phyloP scores from a whole-genome alignment of 2,888 invertebrate species.

The Ennomos quercinarius region DNA sequence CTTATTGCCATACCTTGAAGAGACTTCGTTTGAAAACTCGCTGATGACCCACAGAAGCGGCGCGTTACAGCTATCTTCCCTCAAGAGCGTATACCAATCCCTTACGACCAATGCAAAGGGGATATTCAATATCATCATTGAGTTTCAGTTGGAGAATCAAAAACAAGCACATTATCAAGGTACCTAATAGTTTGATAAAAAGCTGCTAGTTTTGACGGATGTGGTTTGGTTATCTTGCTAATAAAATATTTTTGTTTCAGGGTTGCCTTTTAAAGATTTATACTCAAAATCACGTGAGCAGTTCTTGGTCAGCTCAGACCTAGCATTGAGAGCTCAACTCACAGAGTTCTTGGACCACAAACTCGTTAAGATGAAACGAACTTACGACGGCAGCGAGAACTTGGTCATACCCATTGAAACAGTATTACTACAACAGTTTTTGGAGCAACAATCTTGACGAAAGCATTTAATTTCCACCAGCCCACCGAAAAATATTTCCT shows the following conservation, averaged over 20 bases:
- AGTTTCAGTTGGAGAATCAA: constrained; percentile 92
- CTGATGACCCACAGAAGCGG: constrained; percentile 92
- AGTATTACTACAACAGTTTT: constrained; percentile 90
- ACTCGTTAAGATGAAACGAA: constrained; percentile 92
- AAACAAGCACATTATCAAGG: constrained; percentile 91
- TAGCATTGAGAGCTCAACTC: constrained; percentile 95
- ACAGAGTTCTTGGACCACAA: constrained; percentile 98
- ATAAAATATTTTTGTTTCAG: constrained; percentile 68
- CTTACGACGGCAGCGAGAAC: constrained; percentile 92
- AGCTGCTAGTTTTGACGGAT: too few relatives aligned
- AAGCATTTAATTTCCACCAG: not conserved
- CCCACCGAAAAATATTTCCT: constrained; percentile 12
- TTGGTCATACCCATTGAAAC: constrained; percentile 92
- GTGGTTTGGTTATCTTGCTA: too few relatives aligned
- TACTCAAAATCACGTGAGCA: constrained; percentile 94
- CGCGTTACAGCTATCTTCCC: constrained; percentile 92
- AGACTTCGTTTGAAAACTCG: constrained; percentile 94
- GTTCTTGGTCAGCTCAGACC: constrained; percentile 96
- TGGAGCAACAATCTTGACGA: constrained; percentile 84
- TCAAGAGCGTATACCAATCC: constrained; percentile 95
- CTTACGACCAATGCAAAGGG: constrained; percentile 95
- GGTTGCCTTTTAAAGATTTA: constrained; percentile 94
- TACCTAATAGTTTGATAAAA: constrained; percentile 51
- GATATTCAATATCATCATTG: constrained; percentile 93
- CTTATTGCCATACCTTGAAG: constrained; percentile 92